Percentiles rank a stretch among this genome's conserved stretches.
Evolutionary conservation across 2,797 vertebrate genomes (phyloP).

Genomic region (Rhabdomys pumilio): DNA sequence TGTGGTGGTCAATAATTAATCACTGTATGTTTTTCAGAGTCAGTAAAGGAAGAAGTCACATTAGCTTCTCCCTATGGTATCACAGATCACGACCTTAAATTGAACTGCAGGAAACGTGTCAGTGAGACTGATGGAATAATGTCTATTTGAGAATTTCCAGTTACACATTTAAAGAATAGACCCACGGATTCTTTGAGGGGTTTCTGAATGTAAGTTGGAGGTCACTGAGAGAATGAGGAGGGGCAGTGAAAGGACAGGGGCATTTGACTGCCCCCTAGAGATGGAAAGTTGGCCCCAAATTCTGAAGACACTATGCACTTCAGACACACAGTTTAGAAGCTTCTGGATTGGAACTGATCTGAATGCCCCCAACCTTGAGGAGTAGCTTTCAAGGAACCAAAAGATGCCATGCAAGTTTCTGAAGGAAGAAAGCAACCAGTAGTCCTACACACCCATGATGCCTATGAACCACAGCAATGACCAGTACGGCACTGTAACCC

Average conservation of each 20-base stretch:
- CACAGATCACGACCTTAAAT: neutral
- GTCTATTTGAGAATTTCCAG: neutral
- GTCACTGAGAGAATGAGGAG: neutral
- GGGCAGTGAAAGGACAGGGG: neutral
- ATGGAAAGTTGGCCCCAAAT: neutral
- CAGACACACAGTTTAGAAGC: neutral
- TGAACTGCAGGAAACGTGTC: neutral
- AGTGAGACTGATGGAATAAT: neutral
- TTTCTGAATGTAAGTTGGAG: neutral
- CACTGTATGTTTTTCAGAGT: slow-evolving; percentile 15
- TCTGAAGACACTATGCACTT: neutral
- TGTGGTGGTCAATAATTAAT: neutral
- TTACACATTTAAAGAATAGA: slow-evolving; percentile 26
- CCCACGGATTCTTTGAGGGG: neutral
- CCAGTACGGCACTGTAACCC: too few relatives aligned
- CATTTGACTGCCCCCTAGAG: neutral
- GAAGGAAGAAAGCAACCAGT: neutral
- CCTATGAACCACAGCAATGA: neutral
- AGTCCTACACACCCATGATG: neutral
- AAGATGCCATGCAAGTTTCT: neutral
- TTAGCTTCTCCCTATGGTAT: neutral
- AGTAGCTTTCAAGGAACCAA: neutral
- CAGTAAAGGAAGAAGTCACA: slow-evolving; percentile 17
- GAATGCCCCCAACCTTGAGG: too few relatives aligned
- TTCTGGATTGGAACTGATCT: neutral